Base-by-base conservation (phyloP, 2,888 invertebrate species). In the Ctenicera cuprea region DNA sequence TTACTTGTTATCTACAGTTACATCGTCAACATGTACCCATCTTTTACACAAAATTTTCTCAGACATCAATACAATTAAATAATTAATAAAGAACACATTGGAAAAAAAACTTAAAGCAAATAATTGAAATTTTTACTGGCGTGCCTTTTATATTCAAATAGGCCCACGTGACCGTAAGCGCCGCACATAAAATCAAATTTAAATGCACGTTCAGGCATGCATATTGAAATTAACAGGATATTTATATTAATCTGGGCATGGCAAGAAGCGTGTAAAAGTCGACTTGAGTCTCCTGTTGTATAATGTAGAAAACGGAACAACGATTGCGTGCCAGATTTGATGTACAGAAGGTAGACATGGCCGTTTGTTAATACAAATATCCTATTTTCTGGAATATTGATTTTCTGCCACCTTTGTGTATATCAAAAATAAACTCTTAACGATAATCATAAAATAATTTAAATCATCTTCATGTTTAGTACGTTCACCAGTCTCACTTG, bases 311-410 rank as follows among this genome's bases (percentile, higher is more conserved):
- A 71, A 71, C 30, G 45, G 37, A 43, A 62, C 38, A 22, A 68
- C 50, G 69, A 37, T 71, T 43, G 71, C 71, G 64, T 71, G 71
- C 43, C 61, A 37, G 45, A 57, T 71, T 71, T 65, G 66, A 71
- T 66, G 52, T 71, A 38, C 38, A 64, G 50, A 62, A 69, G 50
- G 61, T 20, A 62, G 62, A 63, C 57, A 62, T 20, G 59, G 26
- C 68, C 62, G 43, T 76, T 76, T 71, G 69, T 77, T 76, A 71
- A 66, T 69, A 67, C 75, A 71, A 75, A 75, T 78, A 78, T 76
- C 74, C 73, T 75, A 76, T 76, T 76, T 76, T 75, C 70, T 71
- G 22, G 63, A 3, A 20, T 38, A 74, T 76, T 67, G 75, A 72
- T 72, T 67, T 63, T 63, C 3, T 22, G 41, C 7, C 41, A 41